A percentile compares a stretch with the other conserved stretches of the same genome.
phyloP scores from a whole-genome alignment of 2,113 vertebrate genomes.

The Ploceus nigricollis region DNA sequence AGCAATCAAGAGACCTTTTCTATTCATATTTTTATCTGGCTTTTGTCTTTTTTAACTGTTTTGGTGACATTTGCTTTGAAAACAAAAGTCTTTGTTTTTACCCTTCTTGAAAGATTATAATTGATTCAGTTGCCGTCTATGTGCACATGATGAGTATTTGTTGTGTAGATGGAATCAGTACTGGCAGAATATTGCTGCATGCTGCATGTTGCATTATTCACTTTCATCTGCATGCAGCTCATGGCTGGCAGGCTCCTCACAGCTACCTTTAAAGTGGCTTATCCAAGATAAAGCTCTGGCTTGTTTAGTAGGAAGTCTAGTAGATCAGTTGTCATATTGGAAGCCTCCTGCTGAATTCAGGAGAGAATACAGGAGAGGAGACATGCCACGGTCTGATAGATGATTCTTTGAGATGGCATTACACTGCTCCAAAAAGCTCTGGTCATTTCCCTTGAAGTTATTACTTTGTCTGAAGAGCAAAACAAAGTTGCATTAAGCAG shows the following conservation, averaged over 20 bases:
- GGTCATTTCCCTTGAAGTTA: conserved; percentile 35
- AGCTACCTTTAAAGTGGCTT: conserved; percentile 66
- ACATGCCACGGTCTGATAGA: background rate
- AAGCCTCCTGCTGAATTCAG: conserved; percentile 60
- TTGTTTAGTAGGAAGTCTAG: conserved; percentile 59
- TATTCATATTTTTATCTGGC: conserved; percentile 22
- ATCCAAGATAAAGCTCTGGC: conserved; percentile 49
- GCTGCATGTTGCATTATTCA: conserved; percentile 72
- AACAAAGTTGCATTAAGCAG: background rate
- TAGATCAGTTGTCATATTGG: conserved; percentile 61
- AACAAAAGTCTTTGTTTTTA: conserved; percentile 39
- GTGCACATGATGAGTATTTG: conserved; percentile 61
- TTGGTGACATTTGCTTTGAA: conserved; percentile 60
- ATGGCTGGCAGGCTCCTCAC: conserved; percentile 61
- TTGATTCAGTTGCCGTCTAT: conserved; percentile 43
- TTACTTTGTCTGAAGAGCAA: background rate
- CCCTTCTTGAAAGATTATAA: conserved; percentile 52
- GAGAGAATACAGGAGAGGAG: conserved; percentile 30
- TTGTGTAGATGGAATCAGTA: conserved; percentile 65
- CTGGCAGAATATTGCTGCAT: conserved; percentile 63
- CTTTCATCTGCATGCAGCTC: conserved; percentile 73
- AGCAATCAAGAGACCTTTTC: conserved; percentile 21
- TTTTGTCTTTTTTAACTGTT: conserved; percentile 55
- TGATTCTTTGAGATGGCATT: conserved; percentile 4
- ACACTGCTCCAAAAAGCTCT: background rate